Conservation (phyloP, 1,140 invertebrate genomes). For the Drosophila punjabiensis region DNA sequence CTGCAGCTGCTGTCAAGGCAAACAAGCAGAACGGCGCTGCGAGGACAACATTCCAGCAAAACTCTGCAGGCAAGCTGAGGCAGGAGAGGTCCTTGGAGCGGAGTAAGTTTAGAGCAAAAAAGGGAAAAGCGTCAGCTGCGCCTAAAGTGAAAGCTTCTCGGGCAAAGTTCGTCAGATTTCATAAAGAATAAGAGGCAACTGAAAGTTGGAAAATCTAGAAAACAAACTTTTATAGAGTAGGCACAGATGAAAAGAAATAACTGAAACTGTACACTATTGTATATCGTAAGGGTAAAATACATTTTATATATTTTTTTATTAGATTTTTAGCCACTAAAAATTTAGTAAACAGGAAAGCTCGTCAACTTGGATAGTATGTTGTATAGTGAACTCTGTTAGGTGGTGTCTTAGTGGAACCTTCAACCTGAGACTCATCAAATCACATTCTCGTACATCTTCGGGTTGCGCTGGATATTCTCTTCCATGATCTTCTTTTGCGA, state of each 20-base stretch:
- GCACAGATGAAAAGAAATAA: neutral
- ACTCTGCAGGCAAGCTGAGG: neutral
- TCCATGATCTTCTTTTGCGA: constrained; percentile 70
- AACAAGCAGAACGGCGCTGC: constrained; percentile 58
- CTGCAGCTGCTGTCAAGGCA: constrained; percentile 69
- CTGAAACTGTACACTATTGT: neutral
- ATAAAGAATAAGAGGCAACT: neutral
- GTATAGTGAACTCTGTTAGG: neutral
- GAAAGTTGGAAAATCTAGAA: constrained; percentile 9
- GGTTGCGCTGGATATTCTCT: constrained; percentile 77
- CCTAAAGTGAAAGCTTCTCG: constrained; percentile 51
- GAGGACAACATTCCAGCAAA: constrained; percentile 25
- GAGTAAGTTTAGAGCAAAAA: constrained; percentile 16
- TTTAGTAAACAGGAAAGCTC: constrained; percentile 2
- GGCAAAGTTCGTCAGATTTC: constrained; percentile 33
- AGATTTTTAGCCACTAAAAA: neutral
- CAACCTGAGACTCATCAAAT: constrained; percentile 24
- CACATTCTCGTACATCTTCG: constrained; percentile 81
- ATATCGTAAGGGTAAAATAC: too few relatives aligned
- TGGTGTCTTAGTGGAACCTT: neutral
- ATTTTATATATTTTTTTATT: neutral
- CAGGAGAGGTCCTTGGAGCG: neutral
- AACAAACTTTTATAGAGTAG: constrained; percentile 9
- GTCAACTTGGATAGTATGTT: neutral
- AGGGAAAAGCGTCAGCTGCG: constrained; percentile 49